Conservation (phyloP, 2,888 invertebrate species). For the Seira musarum region DNA sequence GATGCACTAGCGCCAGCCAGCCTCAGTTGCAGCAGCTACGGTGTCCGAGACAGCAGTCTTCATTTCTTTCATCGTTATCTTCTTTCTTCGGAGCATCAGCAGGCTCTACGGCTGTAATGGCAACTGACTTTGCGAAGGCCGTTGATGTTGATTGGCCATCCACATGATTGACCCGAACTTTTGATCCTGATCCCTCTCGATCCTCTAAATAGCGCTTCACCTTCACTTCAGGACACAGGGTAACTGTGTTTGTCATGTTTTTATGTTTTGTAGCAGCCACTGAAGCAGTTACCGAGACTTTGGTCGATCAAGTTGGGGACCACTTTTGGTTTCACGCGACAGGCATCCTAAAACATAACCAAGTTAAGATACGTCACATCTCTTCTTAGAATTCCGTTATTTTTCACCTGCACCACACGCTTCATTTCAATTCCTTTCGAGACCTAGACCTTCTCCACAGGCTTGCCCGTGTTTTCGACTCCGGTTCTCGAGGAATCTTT, state of each 20-base stretch:
- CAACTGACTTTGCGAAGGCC: background rate
- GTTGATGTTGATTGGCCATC: background rate
- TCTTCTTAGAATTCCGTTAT: background rate
- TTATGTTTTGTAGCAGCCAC: background rate
- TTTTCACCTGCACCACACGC: slow-evolving; percentile 45
- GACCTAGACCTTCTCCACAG: slow-evolving; percentile 26
- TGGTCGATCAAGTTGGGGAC: background rate
- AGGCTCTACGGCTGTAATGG: background rate
- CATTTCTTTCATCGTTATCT: background rate
- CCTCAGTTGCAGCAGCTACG: background rate
- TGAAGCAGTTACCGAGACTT: background rate
- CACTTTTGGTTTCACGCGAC: background rate
- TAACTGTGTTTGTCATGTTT: background rate
- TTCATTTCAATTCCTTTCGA: slow-evolving; percentile 55
- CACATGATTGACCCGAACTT: too few species aligned
- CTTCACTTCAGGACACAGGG: background rate
- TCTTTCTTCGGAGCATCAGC: background rate
- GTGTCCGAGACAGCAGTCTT: background rate
- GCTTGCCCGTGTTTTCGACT: background rate
- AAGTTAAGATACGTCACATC: background rate
- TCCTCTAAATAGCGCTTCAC: background rate
- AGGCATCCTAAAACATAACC: slow-evolving; percentile 6
- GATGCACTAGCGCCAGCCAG: slow-evolving; percentile 34
- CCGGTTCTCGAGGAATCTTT: background rate
- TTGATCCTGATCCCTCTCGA: background rate